These are phyloP conservation scores for Drosophila pseudoananassae DNA, from an alignment of 1,140 invertebrate genomes.

Conservation along the genomic window DNA sequence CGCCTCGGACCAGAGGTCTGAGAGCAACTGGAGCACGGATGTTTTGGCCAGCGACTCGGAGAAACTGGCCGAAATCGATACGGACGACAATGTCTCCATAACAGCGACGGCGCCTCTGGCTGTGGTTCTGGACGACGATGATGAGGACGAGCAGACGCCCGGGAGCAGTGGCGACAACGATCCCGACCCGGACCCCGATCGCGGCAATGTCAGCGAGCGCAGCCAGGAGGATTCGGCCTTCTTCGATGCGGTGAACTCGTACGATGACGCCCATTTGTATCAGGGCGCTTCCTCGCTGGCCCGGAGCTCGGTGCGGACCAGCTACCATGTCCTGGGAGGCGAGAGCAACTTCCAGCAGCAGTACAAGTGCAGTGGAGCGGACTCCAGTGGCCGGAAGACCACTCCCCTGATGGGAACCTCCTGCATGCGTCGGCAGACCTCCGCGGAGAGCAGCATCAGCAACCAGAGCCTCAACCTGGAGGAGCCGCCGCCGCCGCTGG, in stretches of 20 bases:
- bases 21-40: constrained; percentile 98
- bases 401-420: constrained; percentile 66
- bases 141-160: constrained; percentile 57
- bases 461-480: constrained; percentile 81
- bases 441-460: constrained; percentile 82
- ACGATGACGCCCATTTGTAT: constrained; percentile 69
- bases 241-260: constrained; percentile 75
- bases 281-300: constrained; percentile 73
- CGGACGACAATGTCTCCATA: constrained; percentile 91
- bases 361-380: constrained; percentile 74
- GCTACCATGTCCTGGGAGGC: constrained; percentile 68
- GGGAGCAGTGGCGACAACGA: constrained; percentile 60
- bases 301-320: constrained; percentile 76
- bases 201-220: constrained; percentile 70
- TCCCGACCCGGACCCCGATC: constrained; percentile 31
- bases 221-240: constrained; percentile 80
- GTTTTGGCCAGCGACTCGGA: constrained; percentile 97
- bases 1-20: constrained; percentile 95
- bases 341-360: constrained; percentile 82
- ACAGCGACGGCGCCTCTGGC: constrained; percentile 84
- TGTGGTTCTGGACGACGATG: constrained; percentile 43
- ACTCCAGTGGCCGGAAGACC: constrained; percentile 65
- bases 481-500: constrained; percentile 32
- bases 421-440: constrained; percentile 80
- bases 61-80: constrained; percentile 94